phyloP scores from a whole-genome alignment of 37 sponge, comb jelly and placozoan species.

The Lycopodina hypogea region DNA sequence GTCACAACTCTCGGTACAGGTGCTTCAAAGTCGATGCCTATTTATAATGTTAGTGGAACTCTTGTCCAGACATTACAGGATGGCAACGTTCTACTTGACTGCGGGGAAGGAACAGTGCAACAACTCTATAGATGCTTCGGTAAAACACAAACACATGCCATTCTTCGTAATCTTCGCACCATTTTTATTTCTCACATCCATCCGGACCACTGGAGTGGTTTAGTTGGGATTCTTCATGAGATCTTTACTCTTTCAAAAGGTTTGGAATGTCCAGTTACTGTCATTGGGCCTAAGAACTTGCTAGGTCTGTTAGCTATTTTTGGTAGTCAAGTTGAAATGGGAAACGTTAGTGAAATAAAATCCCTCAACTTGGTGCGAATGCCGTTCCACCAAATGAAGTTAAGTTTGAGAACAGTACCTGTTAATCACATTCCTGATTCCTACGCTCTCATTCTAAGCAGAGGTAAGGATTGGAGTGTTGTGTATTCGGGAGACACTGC shows the following conservation, averaged over 20 bases:
- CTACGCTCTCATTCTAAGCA: constrained; percentile 60
- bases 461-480: constrained; percentile 60
- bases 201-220: constrained; percentile 77
- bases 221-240: constrained; percentile 46
- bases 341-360: constrained; percentile 8
- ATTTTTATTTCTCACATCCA: constrained; percentile 93
- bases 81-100: constrained; percentile 68
- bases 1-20: constrained; percentile 88
- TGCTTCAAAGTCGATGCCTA: constrained; percentile 52
- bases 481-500: constrained; percentile 94
- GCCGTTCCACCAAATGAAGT: neutral
- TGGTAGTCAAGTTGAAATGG: constrained; percentile 17
- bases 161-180: constrained; percentile 53
- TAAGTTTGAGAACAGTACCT: constrained; percentile 42
- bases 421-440: constrained; percentile 74
- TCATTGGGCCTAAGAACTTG: neutral
- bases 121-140: constrained; percentile 83
- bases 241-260: constrained; percentile 2
- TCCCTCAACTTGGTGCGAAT: neutral
- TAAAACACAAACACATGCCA: constrained; percentile 16
- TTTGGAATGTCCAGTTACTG: neutral
- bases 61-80: constrained; percentile 47
- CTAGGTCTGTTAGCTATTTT: constrained; percentile 2
- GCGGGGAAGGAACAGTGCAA: constrained; percentile 83
- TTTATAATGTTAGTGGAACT: constrained; percentile 79